These are phyloP conservation scores for Caloenas nicobarica DNA, from an alignment of 2,113 vertebrate species.

Conservation along the genomic window DNA sequence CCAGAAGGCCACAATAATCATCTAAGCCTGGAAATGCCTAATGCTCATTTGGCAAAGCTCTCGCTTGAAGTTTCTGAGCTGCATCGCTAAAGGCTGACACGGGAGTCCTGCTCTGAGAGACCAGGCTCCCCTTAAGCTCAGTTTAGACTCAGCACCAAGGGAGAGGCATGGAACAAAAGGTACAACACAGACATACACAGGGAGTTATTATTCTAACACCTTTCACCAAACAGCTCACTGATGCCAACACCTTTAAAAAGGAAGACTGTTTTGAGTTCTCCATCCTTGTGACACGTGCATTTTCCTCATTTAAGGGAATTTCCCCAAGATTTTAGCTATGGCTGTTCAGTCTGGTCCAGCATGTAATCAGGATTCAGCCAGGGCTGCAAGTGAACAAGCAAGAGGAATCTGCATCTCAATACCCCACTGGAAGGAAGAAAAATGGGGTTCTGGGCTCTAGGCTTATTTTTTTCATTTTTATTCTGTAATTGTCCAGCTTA, in stretches of 20 bases:
- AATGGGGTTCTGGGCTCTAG: background rate
- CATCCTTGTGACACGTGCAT: background rate
- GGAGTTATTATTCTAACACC: background rate
- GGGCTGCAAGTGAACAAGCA: background rate
- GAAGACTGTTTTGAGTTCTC: background rate
- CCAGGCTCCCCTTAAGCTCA: background rate
- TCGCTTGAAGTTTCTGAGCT: background rate
- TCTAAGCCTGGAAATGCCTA: background rate
- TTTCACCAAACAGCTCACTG: background rate
- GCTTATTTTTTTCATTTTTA: background rate
- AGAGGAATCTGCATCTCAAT: background rate
- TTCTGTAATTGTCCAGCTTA: background rate
- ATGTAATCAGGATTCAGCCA: background rate
- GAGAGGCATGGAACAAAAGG: background rate
- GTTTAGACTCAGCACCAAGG: background rate
- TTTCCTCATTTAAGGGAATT: background rate
- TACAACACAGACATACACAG: fast-evolving
- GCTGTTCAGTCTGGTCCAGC: background rate
- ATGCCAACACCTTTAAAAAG: background rate
- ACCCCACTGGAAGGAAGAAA: background rate
- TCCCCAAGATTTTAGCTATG: background rate
- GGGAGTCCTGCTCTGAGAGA: background rate
- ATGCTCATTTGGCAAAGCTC: background rate
- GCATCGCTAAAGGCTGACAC: background rate
- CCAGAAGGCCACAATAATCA: background rate